Base-by-base conservation (phyloP, 1,140 invertebrate genomes). In the Sycobia sp. region DNA sequence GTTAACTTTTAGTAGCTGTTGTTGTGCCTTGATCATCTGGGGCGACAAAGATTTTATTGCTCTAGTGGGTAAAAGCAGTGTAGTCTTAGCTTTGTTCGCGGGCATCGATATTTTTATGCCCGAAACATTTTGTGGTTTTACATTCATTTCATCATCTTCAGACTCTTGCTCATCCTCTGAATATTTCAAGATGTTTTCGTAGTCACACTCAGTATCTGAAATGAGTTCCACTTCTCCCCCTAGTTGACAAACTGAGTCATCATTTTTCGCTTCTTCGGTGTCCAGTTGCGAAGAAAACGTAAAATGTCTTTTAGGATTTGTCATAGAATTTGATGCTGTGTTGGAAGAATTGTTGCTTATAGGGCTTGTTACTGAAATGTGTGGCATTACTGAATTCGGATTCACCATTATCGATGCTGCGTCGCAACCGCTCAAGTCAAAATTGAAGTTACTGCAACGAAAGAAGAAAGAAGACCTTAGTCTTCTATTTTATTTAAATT, bases 371-470 rank as follows among this genome's bases (percentile, higher is more conserved):
- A 55, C 70, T 72, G 73, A 78, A 75, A 85, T 82, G 64, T 86
- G 83, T 0, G 86, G 86, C 73, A 88, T 86, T 43, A 87, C 84
- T 25, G 89, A 89, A 69, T 90, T 91, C 1, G 91, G 91, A 78
- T 92, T 91, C 3, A 93, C 90, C 86, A 90, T 90, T 38, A 88
- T 83, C 18, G 88, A 87, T 3, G 89, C 86, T 1, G 86, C 87
- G 66, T 91, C 88, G 23, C 88, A 87, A 1, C 88, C 88, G 70
- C 85, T 88, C 64, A 91, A 85, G 73, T 92, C 91, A 60, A 89
- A 78, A 68, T 88, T 89, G 68, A 87, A 87, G 73, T 79, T 79
- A 60, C 77, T 79, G 67, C 8, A 68, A 69, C 41, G 58, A 20
- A 60, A 59, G 46, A 50, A 58, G 16, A 39, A 59, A 39, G 57